Percentiles rank a stretch among this genome's conserved stretches.
Conservation (phyloP, 2,113 vertebrate genomes). For the Calidris pugnax region DNA sequence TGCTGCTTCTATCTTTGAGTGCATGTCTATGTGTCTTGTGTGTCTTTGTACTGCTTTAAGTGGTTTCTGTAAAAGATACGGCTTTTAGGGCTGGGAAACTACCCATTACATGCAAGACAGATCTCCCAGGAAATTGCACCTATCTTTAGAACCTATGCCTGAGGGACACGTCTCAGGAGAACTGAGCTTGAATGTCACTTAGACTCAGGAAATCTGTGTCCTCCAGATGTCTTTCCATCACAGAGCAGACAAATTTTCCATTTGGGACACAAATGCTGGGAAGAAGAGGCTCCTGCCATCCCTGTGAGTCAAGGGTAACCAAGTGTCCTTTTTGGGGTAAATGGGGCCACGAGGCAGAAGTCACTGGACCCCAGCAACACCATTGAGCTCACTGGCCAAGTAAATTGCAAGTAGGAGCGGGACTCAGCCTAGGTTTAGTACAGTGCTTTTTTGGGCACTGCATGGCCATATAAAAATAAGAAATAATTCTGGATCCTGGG, state of each 20-base stretch:
- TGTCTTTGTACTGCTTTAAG: slow-evolving; percentile 40
- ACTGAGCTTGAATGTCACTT: neutral
- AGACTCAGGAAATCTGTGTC: neutral
- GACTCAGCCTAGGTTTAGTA: neutral
- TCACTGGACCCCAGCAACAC: neutral
- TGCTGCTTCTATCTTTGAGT: slow-evolving; percentile 12
- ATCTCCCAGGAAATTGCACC: neutral
- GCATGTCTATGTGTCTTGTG: slow-evolving; percentile 4
- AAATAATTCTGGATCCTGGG: neutral
- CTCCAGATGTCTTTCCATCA: neutral
- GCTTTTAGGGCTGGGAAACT: neutral
- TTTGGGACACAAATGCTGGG: neutral
- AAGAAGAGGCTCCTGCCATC: neutral
- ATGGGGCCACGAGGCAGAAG: neutral
- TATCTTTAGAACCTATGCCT: neutral
- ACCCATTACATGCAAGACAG: neutral
- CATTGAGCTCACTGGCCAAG: neutral
- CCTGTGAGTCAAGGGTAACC: neutral
- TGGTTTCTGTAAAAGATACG: neutral
- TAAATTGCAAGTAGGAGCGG: neutral
- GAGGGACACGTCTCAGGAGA: neutral
- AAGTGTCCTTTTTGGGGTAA: neutral
- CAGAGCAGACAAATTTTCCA: neutral
- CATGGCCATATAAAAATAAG: neutral
- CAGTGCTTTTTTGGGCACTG: neutral